Base-by-base conservation (phyloP, 1,140 invertebrate genomes). In the Drosophila nasuta region DNA sequence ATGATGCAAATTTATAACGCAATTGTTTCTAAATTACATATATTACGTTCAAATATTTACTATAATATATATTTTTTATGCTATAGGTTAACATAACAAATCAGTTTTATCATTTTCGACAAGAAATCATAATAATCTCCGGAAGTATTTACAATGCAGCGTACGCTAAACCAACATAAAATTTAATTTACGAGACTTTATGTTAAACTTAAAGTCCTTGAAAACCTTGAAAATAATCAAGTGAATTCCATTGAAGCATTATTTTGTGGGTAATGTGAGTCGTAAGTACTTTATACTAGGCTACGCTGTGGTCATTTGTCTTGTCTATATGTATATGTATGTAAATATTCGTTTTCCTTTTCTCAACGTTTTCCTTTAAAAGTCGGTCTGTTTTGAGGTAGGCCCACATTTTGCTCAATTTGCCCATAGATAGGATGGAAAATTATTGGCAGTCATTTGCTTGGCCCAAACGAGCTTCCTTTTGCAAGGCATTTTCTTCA, bases 391-490 rank as follows among this genome's bases (percentile, higher is more conserved):
- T 20, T 62, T 69, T 56, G 70, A 52, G 46, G 38, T 70, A n/a
- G 67, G 58, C 49, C 20, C 46, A 43, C 35, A 62, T 8, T 51
- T 58, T 58, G 35, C 15, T 59, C 33, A 59, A 60, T 67, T 73
- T 68, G 57, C 48, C 41, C 56, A 68, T 64, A 68, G 59, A 59
- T 58, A 30, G 54, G 20, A 49, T 33, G n/a, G 11, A 52, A 65
- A 67, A 73, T 73, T 68, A 79, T 79, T 79, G 77, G 41, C 57
- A 60, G 57, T 57, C 77, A 64, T 77, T 77, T 62, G 54, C 73
- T 57, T 57, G 52, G 41, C 43, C 28, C 43, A 70, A 67, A 48
- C 49, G 58, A 58, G 59, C 43, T 62, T 64, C 28, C 17, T 71
- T 46, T 52, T 60, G 46, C 35, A n/a, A 25, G 8, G 8, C 38